These are phyloP conservation scores for Nomada ferruginata DNA, from an alignment of 2,888 invertebrate genomes.

Conservation along the genomic window DNA sequence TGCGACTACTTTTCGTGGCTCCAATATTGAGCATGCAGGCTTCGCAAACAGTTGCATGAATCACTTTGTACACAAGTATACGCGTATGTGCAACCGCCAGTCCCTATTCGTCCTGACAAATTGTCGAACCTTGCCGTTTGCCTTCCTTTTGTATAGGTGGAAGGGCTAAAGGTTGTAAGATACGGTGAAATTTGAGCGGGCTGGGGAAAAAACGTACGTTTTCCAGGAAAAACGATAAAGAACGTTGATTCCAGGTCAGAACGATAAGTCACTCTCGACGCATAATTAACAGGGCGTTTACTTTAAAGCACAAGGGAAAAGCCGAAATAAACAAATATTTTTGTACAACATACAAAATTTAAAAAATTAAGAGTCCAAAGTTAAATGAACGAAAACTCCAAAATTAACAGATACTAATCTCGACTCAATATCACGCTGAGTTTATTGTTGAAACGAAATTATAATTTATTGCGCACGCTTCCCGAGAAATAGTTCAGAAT, in stretches of 20 bases:
- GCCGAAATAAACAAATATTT: background rate
- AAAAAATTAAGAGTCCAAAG: no score
- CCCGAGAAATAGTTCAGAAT: background rate
- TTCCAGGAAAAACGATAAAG: constrained; percentile 53
- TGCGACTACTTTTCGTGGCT: no score
- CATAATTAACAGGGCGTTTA: background rate
- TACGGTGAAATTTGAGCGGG: constrained; percentile 62
- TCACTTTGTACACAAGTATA: constrained; percentile 35
- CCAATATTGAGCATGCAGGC: constrained; percentile 5
- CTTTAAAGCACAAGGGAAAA: background rate
- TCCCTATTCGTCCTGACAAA: constrained; percentile 62
- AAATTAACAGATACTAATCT: background rate
- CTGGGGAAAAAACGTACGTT: constrained; percentile 39
- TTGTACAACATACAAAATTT: no score
- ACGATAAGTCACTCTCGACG: constrained; percentile 33
- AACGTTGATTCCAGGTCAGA: background rate
- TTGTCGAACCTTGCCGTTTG: constrained; percentile 66
- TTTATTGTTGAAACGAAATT: no score
- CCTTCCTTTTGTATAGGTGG: constrained; percentile 57
- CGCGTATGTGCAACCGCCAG: constrained; percentile 14
- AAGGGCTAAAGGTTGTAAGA: constrained; percentile 64
- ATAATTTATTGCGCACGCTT: no score
- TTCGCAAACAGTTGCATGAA: constrained; percentile 34
- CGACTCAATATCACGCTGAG: no score
- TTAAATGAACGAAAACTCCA: background rate